These are phyloP conservation scores for Drosophila falleni DNA, from an alignment of 2,888 invertebrate species.

Conservation along the genomic window DNA sequence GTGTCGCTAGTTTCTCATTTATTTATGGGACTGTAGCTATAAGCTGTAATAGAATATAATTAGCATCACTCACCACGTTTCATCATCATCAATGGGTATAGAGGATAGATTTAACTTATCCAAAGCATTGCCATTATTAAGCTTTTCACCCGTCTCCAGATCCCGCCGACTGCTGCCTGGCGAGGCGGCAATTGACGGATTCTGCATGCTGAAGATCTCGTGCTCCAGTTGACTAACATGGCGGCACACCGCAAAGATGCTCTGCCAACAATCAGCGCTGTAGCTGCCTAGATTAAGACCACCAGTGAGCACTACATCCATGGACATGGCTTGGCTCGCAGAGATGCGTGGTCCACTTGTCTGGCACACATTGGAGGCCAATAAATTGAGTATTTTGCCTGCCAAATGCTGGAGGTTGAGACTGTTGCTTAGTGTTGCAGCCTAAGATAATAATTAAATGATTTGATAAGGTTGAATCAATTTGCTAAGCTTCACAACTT, in stretches of 20 bases:
- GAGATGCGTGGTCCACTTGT: constrained; percentile 91
- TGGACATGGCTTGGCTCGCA: constrained; percentile 95
- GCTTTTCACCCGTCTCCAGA: constrained; percentile 84
- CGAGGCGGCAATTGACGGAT: constrained; percentile 82
- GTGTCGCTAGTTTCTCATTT: too few relatives aligned
- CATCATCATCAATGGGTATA: constrained; percentile 89
- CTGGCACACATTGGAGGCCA: constrained; percentile 96
- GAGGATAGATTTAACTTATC: constrained; percentile 88
- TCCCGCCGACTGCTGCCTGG: constrained; percentile 83
- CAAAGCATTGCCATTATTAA: constrained; percentile 85
- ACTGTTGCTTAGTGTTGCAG: constrained; percentile 95
- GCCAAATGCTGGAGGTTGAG: constrained; percentile 95
- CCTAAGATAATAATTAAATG: constrained; percentile 85
- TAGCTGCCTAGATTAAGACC: constrained; percentile 97
- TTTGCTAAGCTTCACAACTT: constrained; percentile 39
- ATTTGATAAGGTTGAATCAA: not conserved
- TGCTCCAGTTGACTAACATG: constrained; percentile 97
- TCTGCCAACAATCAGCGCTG: constrained; percentile 97
- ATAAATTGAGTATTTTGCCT: constrained; percentile 93
- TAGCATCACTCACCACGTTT: constrained; percentile 89
- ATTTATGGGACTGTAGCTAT: too few relatives aligned
- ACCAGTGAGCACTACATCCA: constrained; percentile 95
- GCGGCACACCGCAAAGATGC: constrained; percentile 96
- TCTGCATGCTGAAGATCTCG: constrained; percentile 93
- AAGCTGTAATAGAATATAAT: not conserved